These are phyloP conservation scores for Perccottus glenii DNA, from an alignment of 2,113 vertebrate genomes.

Conservation along the genomic window DNA sequence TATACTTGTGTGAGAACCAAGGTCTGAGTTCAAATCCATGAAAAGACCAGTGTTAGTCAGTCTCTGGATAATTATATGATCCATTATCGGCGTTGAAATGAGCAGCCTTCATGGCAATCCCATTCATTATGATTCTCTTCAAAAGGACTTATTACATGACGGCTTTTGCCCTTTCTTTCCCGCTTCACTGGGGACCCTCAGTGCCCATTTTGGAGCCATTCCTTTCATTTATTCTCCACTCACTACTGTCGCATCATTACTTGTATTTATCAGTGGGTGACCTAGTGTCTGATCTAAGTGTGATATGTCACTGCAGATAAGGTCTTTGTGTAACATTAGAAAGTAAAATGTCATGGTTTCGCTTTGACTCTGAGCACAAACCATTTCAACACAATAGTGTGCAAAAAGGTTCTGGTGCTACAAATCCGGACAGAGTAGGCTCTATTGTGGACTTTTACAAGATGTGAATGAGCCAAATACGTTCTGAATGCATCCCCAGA, in stretches of 20 bases:
- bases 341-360: not conserved
- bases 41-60: constrained; percentile 21
- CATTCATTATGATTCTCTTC: constrained; percentile 59
- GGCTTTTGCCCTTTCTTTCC: constrained; percentile 20
- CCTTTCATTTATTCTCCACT: constrained; percentile 29
- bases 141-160: constrained; percentile 58
- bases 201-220: constrained; percentile 22
- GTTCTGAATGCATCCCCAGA: no score
- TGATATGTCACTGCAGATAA: constrained; percentile 13
- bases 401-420: no score
- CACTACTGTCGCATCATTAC: constrained; percentile 4
- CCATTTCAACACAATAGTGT: not conserved
- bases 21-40: constrained; percentile 22
- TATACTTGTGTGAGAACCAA: constrained; percentile 1
- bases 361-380: not conserved
- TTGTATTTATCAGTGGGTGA: constrained; percentile 41
- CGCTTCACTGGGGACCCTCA: constrained; percentile 15
- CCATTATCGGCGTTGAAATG: constrained; percentile 57
- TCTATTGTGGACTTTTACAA: no score
- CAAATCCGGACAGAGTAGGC: no score
- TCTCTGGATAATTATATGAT: constrained; percentile 54
- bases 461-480: no score
- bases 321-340: not conserved
- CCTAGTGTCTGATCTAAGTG: constrained; percentile 4
- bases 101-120: constrained; percentile 50